Base-by-base conservation (phyloP, 1,140 invertebrate species). In the Anoplophora glabripennis region DNA sequence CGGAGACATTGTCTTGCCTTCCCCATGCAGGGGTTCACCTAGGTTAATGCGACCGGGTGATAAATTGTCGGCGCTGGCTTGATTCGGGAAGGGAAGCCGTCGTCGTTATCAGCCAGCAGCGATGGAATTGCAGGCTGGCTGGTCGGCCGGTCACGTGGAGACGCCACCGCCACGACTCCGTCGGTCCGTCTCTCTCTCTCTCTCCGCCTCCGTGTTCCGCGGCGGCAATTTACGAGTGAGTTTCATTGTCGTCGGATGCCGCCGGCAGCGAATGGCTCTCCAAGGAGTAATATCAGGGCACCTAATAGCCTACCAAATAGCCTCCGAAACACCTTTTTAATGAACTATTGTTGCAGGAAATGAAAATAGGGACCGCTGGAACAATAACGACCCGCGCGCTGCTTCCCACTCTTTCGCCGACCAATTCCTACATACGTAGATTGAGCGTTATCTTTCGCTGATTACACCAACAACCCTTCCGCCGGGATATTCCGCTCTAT, bases 261-360 rank as follows among this genome's bases (percentile, higher is more conserved):
- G 66, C 69, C 71, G 69, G 57, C 66, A 66, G 69, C 70, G 74
- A 83, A 84, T 79, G 78, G 77, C 77, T 76, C 82, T 80, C 82
- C 70, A 69, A 80, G 83, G 83, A 78, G 81, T 80, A 78, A 84
- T 84, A 83, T 74, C 71, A 75, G 78, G 78, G 77, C 76, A 79
- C 79, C 82, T 84, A 84, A 84, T 84, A 83, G 83, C 81, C 79
- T 78, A 78, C 78, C 76, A 80, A 83, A 83, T 83, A 81, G 81
- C 81, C 79, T 78, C 76, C 76, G 79, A 83, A 84, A 84, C 81
- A 84, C 81, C 82, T 84, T 83, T 84, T 84, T 84, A 84, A 84
- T 84, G 83, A 84, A 83, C 82, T 84, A 84, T 83, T 81, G 81
- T 77, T 77, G 74, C 76, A 78, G 80, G 79, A 83, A 83, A 83